Evolutionary conservation across 92 coral and sea anemone species (phyloP).

Genomic region (Palythoa grandis): DNA sequence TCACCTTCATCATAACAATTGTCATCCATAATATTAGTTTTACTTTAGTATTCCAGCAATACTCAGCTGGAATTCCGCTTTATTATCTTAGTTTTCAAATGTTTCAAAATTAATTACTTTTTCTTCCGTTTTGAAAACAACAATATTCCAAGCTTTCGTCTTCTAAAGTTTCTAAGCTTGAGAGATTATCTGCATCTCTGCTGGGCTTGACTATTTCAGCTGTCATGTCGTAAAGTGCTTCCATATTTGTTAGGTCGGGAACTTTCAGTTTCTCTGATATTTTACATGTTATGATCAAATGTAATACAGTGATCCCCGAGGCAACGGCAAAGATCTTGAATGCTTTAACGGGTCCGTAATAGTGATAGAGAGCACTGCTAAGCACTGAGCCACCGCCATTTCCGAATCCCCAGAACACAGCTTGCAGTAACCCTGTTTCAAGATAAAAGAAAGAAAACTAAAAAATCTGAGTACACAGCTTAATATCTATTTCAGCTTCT

Average conservation of each 20-base stretch:
- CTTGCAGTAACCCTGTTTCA: constrained; percentile 80
- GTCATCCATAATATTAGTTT: no score
- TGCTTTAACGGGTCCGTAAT: constrained; percentile 61
- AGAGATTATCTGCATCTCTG: neutral
- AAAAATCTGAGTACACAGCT: neutral
- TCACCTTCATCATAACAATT: no score
- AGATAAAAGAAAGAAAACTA: neutral
- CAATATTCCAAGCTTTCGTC: neutral
- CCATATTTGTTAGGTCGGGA: constrained; percentile 3
- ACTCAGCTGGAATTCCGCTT: no score
- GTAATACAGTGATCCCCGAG: constrained; percentile 10
- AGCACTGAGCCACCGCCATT: constrained; percentile 92
- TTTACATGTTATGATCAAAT: neutral
- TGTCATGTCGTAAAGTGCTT: neutral
- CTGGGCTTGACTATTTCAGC: neutral
- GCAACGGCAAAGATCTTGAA: constrained; percentile 74
- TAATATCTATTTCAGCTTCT: neutral
- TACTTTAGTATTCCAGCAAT: no score
- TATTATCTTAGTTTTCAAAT: no score
- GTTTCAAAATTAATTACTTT: no score
- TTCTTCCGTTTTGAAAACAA: no score
- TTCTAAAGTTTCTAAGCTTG: no score
- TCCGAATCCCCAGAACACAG: constrained; percentile 92
- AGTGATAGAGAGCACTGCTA: constrained; percentile 71
- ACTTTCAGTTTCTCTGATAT: neutral